These are phyloP conservation scores for Embidobia sp. DNA, from an alignment of 2,888 invertebrate genomes.

Conservation along the genomic window DNA sequence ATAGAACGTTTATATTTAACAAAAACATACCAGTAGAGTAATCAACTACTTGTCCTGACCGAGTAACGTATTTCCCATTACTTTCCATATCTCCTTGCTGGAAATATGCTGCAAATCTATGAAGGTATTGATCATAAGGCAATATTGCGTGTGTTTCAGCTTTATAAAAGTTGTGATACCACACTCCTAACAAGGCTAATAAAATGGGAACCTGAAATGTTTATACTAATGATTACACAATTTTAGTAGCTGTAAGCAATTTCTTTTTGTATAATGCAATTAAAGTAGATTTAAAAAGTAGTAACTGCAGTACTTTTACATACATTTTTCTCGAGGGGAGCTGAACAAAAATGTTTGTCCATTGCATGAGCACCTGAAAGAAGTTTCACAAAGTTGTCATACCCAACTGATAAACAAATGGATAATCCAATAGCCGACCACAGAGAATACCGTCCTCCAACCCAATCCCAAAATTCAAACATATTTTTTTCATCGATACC, in stretches of 20 bases:
- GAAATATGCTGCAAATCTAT: slow-evolving; percentile 99
- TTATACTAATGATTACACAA: not conserved
- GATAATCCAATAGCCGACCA: slow-evolving; percentile 99
- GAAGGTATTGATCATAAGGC: slow-evolving; percentile 99
- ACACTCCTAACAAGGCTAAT: slow-evolving; percentile 93
- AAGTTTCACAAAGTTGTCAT: slow-evolving; percentile 95
- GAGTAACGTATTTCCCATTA: slow-evolving; percentile 96
- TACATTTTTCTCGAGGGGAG: slow-evolving; percentile 96
- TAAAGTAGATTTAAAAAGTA: too few species aligned
- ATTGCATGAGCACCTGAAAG: slow-evolving; percentile 95
- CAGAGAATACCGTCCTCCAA: slow-evolving; percentile 97
- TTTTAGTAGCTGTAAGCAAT: too few species aligned
- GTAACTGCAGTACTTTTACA: too few species aligned
- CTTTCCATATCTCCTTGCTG: slow-evolving; percentile 99
- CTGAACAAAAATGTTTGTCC: slow-evolving; percentile 94
- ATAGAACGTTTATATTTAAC: not conserved
- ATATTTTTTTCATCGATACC: slow-evolving; percentile 98
- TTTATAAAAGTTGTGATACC: slow-evolving; percentile 97
- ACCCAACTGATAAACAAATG: slow-evolving; percentile 96
- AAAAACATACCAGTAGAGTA: slow-evolving; percentile 81
- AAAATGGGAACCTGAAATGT: slow-evolving; percentile 92
- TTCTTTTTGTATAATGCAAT: too few species aligned
- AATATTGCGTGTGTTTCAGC: slow-evolving; percentile 97
- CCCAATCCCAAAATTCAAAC: slow-evolving; percentile 99
- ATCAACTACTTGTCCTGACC: slow-evolving; percentile 84